These are phyloP conservation scores for Urocyon cinereoargenteus DNA, from an alignment of 2,797 vertebrate genomes.

Conservation along the genomic window DNA sequence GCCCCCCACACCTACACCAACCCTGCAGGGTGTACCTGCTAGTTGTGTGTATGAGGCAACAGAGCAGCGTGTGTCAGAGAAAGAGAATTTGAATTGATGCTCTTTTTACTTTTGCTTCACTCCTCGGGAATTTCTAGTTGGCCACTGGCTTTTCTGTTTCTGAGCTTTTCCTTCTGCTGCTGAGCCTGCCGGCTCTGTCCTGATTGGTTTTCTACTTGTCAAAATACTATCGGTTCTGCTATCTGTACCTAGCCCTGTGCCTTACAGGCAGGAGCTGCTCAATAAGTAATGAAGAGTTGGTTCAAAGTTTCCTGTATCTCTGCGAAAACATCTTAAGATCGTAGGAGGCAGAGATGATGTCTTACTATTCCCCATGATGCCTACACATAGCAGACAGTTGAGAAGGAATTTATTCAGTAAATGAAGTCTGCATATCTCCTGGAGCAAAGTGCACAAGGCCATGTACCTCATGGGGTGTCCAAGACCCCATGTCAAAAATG, in stretches of 20 bases:
- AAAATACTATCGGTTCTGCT: background rate
- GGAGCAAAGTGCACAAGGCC: background rate
- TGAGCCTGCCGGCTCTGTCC: background rate
- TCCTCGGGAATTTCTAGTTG: accelerated
- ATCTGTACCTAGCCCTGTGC: background rate
- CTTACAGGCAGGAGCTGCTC: background rate
- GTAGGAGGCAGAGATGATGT: background rate
- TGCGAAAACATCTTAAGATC: background rate
- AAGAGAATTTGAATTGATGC: background rate
- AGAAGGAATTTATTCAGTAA: background rate
- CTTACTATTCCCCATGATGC: accelerated
- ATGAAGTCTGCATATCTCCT: background rate
- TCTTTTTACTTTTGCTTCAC: background rate
- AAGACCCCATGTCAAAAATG: background rate
- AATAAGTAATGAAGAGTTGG: background rate
- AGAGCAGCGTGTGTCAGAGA: no score
- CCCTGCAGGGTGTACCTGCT: background rate
- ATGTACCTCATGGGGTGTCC: background rate
- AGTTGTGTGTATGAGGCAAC: background rate
- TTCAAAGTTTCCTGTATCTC: background rate
- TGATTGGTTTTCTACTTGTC: background rate
- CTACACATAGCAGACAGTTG: no score
- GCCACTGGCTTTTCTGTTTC: background rate
- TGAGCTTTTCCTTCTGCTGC: background rate
- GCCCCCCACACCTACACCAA: accelerated